Percentiles rank a stretch among this genome's conserved stretches.
Evolutionary conservation across 2,888 invertebrate genomes (phyloP).

Genomic region (Ochropleura leucogaster): DNA sequence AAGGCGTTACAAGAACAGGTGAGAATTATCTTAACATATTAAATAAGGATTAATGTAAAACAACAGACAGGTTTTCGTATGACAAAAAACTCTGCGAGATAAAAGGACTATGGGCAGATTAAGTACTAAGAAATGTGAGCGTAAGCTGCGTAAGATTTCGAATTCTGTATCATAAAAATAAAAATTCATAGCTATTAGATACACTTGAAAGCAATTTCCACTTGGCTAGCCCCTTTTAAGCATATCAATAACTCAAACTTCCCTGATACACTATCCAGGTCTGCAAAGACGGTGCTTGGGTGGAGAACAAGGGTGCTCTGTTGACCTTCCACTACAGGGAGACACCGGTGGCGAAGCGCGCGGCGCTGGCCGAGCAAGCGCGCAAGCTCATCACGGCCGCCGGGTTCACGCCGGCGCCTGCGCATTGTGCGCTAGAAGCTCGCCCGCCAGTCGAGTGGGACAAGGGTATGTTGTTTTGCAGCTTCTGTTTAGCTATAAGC

Average conservation of each 20-base stretch:
- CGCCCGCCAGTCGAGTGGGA: constrained; percentile 98
- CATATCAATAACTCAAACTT: background rate
- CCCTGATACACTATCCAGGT: constrained; percentile 87
- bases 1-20: constrained; percentile 95
- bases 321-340: constrained; percentile 97
- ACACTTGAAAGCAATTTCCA: background rate
- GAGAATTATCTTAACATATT: constrained; percentile 37
- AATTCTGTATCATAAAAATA: background rate
- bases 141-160: too few species aligned
- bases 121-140: background rate
- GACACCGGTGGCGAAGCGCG: constrained; percentile 93
- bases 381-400: constrained; percentile 93
- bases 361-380: constrained; percentile 93
- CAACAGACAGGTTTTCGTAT: background rate
- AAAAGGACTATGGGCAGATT: background rate
- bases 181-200: background rate
- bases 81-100: background rate
- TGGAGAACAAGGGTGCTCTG: constrained; percentile 96
- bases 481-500: too few species aligned
- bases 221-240: background rate
- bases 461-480: constrained; percentile 90
- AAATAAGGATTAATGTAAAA: background rate
- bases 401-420: constrained; percentile 94
- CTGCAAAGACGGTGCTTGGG: constrained; percentile 97
- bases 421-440: constrained; percentile 97